Base-by-base conservation (phyloP, 1,140 invertebrate genomes). In the Anastrepha ludens region DNA sequence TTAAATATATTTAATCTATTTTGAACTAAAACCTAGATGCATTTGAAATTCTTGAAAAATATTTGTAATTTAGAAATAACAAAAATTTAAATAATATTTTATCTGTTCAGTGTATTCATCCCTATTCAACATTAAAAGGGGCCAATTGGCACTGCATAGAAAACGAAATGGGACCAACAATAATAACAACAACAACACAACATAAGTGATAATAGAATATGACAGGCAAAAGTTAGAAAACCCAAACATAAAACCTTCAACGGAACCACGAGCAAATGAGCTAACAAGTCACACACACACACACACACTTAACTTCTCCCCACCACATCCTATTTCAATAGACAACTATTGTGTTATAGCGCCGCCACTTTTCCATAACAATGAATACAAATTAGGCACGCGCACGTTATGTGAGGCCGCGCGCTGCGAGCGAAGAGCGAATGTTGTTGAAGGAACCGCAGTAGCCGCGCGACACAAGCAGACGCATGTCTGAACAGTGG, bases 361-460 rank as follows among this genome's bases (percentile, higher is more conserved):
- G 74, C 44, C n/a, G 11, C 17, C 74, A 55, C 74, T 50, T 86
- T 44, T 86, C 55, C 59, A 44, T 41, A 47, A 65, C 85, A 62
- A 86, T 86, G 62, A 86, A 86, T 86, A 86, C 85, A 62, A 86
- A 86, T 62, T 86, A 86, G 58, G 58, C 85, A 47, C 11, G 85
- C 85, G 17, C 20, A 47, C 41, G 15, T 44, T 39, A 74, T 47
- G 15, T 17, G 8, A 3, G 44, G 13, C 39, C 41, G 44, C 3
- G 17, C 47, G 67, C 4, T 15, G 15, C 39, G 2, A 62, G 17
- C 15, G 0, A 29, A 62, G 0, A 62, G 60, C 8, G 44, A 41
- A 47, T 74, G 39, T 15, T 74, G 3, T 47, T 41, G 44, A 20
- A 47, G 8, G 3, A 39, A 67, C 4, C 20, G 20, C 29, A 11